phyloP scores from a whole-genome alignment of 2,113 vertebrate species.

The Petrocephalus microphthalmus region DNA sequence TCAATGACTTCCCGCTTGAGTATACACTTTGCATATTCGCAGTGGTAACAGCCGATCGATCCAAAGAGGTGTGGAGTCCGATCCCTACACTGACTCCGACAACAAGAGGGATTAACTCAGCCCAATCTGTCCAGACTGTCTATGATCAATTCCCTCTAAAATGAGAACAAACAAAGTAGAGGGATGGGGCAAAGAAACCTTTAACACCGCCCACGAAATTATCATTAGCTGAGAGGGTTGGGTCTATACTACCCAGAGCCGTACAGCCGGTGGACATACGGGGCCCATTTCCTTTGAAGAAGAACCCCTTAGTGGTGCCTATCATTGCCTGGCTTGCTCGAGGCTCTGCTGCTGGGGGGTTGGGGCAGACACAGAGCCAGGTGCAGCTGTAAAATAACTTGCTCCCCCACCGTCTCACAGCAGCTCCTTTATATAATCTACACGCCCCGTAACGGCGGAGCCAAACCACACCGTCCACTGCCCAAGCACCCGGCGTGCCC shows the following conservation, averaged over 20 bases:
- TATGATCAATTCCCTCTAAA: not conserved
- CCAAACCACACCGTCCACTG: slow-evolving; percentile 62
- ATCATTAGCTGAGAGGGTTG: not conserved
- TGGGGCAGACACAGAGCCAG: slow-evolving; percentile 41
- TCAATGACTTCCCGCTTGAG: not conserved
- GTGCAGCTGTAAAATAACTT: slow-evolving; percentile 47
- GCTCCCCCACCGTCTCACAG: slow-evolving; percentile 34
- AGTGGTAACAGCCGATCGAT: not conserved
- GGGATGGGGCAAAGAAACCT: not conserved
- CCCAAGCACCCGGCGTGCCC: slow-evolving; percentile 43
- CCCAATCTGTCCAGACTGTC: not conserved
- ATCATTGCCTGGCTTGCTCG: not conserved
- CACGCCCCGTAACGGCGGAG: slow-evolving; percentile 46
- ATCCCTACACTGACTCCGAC: not conserved
- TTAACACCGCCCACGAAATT: not conserved
- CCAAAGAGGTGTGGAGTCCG: not conserved
- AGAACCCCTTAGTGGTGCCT: not conserved
- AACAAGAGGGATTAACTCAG: not conserved
- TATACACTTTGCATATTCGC: not conserved
- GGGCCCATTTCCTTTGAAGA: not conserved
- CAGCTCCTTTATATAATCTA: slow-evolving; percentile 51
- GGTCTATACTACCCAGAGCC: not conserved
- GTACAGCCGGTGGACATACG: not conserved
- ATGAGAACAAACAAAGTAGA: not conserved
- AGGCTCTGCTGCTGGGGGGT: not conserved